Base-by-base conservation (phyloP, 2,113 vertebrate genomes). In the Channa maculata region DNA sequence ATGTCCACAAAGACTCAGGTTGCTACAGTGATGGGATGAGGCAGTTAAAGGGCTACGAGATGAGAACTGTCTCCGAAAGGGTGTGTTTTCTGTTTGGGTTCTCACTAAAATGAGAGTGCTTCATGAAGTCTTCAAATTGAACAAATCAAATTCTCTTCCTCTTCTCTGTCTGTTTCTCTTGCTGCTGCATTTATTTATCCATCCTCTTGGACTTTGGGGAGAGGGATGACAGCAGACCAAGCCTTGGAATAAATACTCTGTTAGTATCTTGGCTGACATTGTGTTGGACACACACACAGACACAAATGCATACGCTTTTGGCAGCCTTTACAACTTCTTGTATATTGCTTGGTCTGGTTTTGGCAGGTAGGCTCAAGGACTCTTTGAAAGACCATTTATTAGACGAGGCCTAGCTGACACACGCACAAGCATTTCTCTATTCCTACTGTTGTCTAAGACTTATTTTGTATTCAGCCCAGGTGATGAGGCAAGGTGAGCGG, bases 201-300 rank as follows among this genome's bases (percentile, higher is more conserved):
- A 34, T 86, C 85, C 61, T 72, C 67, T 74, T 34, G 44, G 84
- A 75, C 60, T 79, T 81, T 24, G 68, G 72, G 77, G 65, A 59
- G 58, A 85, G 71, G 73, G 65, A 83, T 93, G 92, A 91, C 93
- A 85, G 69, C 70, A 41, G 71, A 88, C 92, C 93, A 94, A 93
- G 80, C 53, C 66, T 84, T 8, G 4, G 83, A 91, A 92, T 93
- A 92, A 94, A 93, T 92, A 86, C 89, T 75, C 80, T 91, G 89
- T 93, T 93, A 91, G 89, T 88, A 71, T 89, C 89, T 94, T 94
- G 94, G 94, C 92, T 93, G 92, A 93, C 92, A 92, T 92, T 93
- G 91, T 86, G 67, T 76, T 77, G 79, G 82, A 76, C 63, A 70
- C 86, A 82, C 79, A 80, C 73, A 57, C 64, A 63, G 15, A 76